Percentiles rank a stretch among this genome's conserved stretches.
Evolutionary conservation across 2,888 invertebrate genomes (phyloP).

Genomic region (Crossocerus cetratus): DNA sequence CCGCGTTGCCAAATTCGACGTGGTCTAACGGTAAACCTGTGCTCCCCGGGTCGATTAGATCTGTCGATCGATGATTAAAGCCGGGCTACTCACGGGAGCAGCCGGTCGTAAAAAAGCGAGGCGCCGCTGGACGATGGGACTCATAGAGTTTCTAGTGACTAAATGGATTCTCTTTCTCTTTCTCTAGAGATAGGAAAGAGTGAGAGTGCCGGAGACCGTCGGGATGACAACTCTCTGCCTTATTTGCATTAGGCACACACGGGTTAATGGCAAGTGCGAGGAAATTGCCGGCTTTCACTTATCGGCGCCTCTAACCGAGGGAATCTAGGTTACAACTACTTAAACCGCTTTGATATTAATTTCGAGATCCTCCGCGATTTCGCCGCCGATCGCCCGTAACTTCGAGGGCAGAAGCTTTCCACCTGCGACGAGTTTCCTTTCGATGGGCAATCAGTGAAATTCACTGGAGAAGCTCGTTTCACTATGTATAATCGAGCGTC

Average conservation of each 20-base stretch:
- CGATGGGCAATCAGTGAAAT: no score
- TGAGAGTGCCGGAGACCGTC: neutral
- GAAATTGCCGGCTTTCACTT: constrained; percentile 38
- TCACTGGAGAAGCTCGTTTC: no score
- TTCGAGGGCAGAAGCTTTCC: no score
- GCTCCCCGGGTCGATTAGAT: neutral
- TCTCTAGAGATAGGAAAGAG: neutral
- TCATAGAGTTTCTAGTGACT: neutral
- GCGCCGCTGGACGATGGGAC: neutral
- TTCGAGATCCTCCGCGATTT: no score
- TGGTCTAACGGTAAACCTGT: constrained; percentile 1
- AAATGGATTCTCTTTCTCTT: neutral
- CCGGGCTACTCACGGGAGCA: neutral
- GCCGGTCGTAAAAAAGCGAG: neutral
- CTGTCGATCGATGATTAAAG: constrained; percentile 3
- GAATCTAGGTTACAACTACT: constrained; percentile 24
- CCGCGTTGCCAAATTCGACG: neutral
- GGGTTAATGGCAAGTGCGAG: constrained; percentile 22
- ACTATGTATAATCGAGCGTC: no score
- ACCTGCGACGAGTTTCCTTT: no score
- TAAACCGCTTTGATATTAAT: neutral
- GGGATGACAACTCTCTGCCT: constrained; percentile 1
- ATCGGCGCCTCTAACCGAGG: constrained; percentile 28
- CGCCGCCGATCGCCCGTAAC: no score
- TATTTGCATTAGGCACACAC: neutral